Evolutionary conservation across 2,113 vertebrate species (phyloP).

Genomic region (Agapornis roseicollis): DNA sequence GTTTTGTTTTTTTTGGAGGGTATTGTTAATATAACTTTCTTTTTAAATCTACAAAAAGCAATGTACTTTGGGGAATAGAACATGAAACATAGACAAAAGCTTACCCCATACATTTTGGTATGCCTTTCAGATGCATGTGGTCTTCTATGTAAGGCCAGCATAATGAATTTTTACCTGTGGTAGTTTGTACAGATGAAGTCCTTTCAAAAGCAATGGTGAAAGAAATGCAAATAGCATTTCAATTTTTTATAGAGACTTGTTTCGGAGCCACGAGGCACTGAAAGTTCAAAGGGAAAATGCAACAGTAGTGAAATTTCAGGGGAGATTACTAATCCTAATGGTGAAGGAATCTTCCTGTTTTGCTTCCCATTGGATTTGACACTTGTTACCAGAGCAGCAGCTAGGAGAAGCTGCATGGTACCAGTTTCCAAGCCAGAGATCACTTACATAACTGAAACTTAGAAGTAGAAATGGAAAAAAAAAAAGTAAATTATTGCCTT

Average conservation of each 20-base stretch:
- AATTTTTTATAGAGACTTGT: neutral
- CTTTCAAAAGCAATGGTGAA: neutral
- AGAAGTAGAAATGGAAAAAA: neutral
- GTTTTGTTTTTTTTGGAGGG: too few relatives aligned
- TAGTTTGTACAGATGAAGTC: neutral
- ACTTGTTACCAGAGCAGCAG: neutral
- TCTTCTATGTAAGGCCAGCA: neutral
- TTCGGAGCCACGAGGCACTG: neutral
- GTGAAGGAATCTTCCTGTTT: neutral
- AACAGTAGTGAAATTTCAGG: neutral
- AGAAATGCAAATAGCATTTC: neutral
- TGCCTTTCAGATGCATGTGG: neutral
- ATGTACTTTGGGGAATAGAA: neutral
- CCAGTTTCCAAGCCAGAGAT: neutral
- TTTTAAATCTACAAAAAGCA: neutral
- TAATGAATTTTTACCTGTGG: neutral
- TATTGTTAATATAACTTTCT: neutral
- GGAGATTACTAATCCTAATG: neutral
- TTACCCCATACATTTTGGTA: neutral
- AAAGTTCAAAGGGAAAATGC: neutral
- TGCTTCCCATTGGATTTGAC: neutral
- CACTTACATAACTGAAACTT: neutral
- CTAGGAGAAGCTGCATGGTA: neutral
- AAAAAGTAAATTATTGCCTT: neutral
- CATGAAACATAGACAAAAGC: neutral